Base-by-base conservation (phyloP, 1,140 invertebrate genomes). In the Drosophila quadrilineata region DNA sequence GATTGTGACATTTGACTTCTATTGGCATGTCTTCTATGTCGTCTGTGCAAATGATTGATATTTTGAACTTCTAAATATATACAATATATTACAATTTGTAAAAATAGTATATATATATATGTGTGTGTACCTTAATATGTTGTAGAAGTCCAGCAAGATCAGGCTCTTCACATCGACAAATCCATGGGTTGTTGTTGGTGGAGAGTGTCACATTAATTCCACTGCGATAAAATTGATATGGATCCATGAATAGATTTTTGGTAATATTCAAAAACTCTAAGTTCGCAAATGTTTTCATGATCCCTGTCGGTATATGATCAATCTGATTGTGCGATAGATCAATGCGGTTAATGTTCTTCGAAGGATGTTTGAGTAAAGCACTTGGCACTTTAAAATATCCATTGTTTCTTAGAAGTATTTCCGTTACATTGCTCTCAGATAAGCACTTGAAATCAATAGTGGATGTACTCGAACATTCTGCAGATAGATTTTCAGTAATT, bases 311-410 rank as follows among this genome's bases (percentile, higher is more conserved):
- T 4, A 73, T 2, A 0, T n/a, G 3, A 14, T 5, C 3, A 3
- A 74, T 57, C 0, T 10, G 3, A 16, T 74, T 74, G 2, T 12
- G 0, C 0, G 70, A 73, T 1, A 74, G 6, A 24, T 74, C 31
- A 2, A 74, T 24, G 2, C 28, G 22, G 8, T 8, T 12, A 4
- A 40, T 2, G 3, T 31, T 1, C 0, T 26, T 1, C 3, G 60
- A 68, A 1, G n/a, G 14, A 3, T 21, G 3, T 1, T 12, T 8
- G 0, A 12, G 28, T 1, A 71, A 22, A 0, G 8, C 10, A n/a
- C 0, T 0, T 2, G 66, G 58, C 1, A 66, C 28, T 41, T 38
- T 10, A 2, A 2, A 1, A 1, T 41, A 33, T 0, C n/a, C n/a
- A 9, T 35, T 66, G 3, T 24, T 6, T 0, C 14, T 16, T 1